Percentiles rank a stretch among this genome's conserved stretches.
phyloP scores from a whole-genome alignment of 2,113 vertebrate species.

The Erythrocercus mccallii region DNA sequence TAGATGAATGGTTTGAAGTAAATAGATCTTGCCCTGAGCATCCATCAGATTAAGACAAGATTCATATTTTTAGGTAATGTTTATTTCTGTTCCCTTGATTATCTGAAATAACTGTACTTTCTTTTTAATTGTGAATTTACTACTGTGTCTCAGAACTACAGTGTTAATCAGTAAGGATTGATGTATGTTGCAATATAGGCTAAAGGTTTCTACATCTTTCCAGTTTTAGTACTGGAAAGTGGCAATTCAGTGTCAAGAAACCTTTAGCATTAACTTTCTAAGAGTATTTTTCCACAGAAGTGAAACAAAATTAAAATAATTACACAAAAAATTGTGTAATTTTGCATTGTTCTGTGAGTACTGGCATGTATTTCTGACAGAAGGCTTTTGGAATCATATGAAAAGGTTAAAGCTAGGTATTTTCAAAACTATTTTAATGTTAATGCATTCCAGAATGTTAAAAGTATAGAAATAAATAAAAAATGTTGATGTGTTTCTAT shows the following conservation, averaged over 20 bases:
- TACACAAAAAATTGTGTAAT: neutral
- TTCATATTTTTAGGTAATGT: slow-evolving; percentile 72
- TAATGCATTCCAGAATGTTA: neutral
- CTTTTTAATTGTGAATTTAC: neutral
- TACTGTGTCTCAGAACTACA: neutral
- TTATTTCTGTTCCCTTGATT: neutral
- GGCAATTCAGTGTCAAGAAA: neutral
- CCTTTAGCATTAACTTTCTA: neutral
- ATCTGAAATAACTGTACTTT: neutral
- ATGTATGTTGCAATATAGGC: neutral
- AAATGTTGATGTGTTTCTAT: neutral
- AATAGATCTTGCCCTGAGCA: slow-evolving; percentile 96
- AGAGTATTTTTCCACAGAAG: neutral
- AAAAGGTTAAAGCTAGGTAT: neutral
- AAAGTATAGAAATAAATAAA: neutral
- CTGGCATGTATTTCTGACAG: neutral
- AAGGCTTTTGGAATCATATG: neutral
- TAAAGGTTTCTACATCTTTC: neutral
- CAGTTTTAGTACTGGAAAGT: neutral
- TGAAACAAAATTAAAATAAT: neutral
- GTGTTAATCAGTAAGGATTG: neutral
- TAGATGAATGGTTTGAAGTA: slow-evolving; percentile 97
- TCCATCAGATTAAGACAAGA: slow-evolving; percentile 87
- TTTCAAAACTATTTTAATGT: neutral
- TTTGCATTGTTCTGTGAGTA: neutral